A percentile compares a stretch with the other conserved stretches of the same genome.
Evolutionary conservation across 1,140 invertebrate species (phyloP).

Genomic region (Magallana ariakensis): DNA sequence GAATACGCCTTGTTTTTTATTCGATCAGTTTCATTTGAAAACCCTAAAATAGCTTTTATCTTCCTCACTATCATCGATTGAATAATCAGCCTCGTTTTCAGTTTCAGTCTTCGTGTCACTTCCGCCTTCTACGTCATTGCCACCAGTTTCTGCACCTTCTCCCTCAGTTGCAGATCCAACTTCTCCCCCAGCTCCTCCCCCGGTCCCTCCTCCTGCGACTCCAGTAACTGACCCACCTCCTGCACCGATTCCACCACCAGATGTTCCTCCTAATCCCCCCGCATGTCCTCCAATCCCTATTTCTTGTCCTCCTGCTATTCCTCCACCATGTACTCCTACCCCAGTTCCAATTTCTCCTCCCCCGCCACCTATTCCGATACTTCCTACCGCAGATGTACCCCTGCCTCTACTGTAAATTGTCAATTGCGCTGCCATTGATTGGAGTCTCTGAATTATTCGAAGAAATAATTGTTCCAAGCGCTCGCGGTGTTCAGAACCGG

Average conservation of each 20-base stretch:
- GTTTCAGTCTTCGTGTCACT: too few species aligned
- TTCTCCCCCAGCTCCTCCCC: background rate
- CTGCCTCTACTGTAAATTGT: background rate
- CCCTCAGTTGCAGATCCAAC: too few species aligned
- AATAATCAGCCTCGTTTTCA: too few species aligned
- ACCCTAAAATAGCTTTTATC: too few species aligned
- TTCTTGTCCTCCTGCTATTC: background rate
- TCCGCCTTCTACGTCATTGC: too few species aligned
- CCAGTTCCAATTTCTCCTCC: background rate
- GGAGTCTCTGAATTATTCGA: background rate
- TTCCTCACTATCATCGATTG: too few species aligned
- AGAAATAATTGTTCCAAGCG: background rate
- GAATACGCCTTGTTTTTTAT: too few species aligned
- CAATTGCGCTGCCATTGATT: background rate
- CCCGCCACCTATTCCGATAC: background rate
- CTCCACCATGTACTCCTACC: too few species aligned
- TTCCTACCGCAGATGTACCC: background rate
- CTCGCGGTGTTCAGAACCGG: background rate
- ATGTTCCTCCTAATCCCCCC: background rate
- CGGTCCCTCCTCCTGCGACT: background rate
- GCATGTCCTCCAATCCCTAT: background rate
- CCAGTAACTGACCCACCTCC: background rate
- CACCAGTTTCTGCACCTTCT: too few species aligned
- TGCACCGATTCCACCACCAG: background rate
- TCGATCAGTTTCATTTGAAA: too few species aligned